Evolutionary conservation across 2,888 invertebrate genomes (phyloP).

Genomic region (Hoplodrina blanda): DNA sequence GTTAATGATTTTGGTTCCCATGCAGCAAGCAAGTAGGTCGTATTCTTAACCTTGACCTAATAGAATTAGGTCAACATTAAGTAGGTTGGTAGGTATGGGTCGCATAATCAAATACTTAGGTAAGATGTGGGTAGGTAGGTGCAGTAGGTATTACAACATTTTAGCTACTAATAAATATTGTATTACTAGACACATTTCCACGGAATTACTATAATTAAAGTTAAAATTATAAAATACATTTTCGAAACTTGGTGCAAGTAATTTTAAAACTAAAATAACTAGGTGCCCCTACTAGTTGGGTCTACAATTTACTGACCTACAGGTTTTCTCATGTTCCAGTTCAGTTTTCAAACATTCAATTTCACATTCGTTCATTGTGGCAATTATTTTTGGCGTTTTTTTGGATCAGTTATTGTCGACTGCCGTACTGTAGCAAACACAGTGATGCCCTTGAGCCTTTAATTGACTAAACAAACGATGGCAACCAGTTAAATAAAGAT

Average conservation of each 20-base stretch:
- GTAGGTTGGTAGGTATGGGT: conserved; percentile 14
- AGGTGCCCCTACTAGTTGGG: neutral
- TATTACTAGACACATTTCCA: neutral
- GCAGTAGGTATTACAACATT: conserved; percentile 2
- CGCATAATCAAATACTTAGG: conserved; percentile 25
- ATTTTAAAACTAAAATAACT: neutral
- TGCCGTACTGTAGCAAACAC: conserved; percentile 48
- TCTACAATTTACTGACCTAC: conserved; percentile 76
- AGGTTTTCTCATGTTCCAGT: conserved; percentile 86
- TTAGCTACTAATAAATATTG: neutral
- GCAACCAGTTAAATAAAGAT: conserved; percentile 58
- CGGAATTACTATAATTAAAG: neutral
- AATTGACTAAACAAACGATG: conserved; percentile 70
- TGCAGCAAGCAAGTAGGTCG: conserved; percentile 17
- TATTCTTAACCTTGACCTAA: conserved; percentile 44
- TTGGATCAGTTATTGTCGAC: conserved; percentile 42
- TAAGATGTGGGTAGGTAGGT: neutral
- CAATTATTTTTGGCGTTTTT: conserved; percentile 29
- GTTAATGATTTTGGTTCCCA: conserved; percentile 6
- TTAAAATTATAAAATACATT: neutral
- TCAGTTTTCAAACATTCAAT: conserved; percentile 85
- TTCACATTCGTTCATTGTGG: conserved; percentile 84
- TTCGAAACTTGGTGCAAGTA: neutral
- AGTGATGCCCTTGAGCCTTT: conserved; percentile 43
- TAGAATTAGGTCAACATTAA: conserved; percentile 35